phyloP scores from a whole-genome alignment of 2,113 vertebrate species.

The Petrocephalus zakoni region DNA sequence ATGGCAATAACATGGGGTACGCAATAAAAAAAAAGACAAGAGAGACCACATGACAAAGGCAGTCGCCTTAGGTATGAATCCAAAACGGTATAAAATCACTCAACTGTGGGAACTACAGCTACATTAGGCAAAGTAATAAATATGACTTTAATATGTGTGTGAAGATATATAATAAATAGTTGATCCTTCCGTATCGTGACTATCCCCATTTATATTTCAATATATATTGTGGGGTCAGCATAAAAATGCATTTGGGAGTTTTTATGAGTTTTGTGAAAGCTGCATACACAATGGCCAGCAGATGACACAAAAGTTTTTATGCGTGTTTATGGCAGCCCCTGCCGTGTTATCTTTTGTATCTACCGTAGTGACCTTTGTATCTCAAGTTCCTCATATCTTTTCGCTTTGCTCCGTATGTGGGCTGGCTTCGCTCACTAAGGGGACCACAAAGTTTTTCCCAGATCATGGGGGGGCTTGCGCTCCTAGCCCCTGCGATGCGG shows the following conservation, averaged over 20 bases:
- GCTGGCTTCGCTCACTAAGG: neutral
- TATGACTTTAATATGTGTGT: neutral
- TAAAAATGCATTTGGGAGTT: neutral
- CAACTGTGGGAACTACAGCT: neutral
- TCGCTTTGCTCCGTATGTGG: no score
- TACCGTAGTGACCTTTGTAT: no score
- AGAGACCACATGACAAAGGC: neutral
- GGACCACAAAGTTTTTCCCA: neutral
- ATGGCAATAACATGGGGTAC: neutral
- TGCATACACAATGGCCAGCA: neutral
- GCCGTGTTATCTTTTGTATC: neutral
- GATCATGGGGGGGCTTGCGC: neutral
- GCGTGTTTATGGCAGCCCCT: neutral
- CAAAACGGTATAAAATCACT: neutral
- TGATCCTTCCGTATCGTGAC: neutral
- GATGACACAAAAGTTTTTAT: neutral
- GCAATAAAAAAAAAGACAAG: neutral
- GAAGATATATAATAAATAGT: neutral
- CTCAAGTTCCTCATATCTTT: no score
- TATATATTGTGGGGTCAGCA: neutral
- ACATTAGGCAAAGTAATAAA: neutral
- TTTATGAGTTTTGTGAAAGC: neutral
- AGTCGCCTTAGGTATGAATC: neutral
- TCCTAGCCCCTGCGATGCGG: neutral
- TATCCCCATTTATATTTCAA: neutral